phyloP scores from a whole-genome alignment of 2,797 vertebrate genomes.

The Sebastes nivosus region DNA sequence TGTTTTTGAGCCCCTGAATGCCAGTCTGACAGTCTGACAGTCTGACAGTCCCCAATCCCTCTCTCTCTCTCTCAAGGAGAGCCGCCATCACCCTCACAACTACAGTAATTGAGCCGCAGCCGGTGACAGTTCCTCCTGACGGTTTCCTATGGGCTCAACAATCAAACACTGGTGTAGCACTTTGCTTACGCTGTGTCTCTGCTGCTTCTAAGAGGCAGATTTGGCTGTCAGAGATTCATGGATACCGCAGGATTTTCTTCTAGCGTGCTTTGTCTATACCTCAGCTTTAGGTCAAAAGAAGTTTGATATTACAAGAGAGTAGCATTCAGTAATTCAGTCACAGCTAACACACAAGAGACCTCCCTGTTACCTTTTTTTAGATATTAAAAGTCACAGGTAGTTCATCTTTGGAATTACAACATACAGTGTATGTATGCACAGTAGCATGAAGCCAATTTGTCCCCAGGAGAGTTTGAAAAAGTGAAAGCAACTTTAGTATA shows the following conservation, averaged over 20 bases:
- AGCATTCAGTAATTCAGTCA: not conserved
- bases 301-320: slow-evolving; percentile 1
- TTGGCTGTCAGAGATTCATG: slow-evolving; percentile 38
- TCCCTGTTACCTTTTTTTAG: not conserved
- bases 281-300: not conserved
- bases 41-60: slow-evolving; percentile 53
- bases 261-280: not conserved
- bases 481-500: not conserved
- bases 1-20: slow-evolving; percentile 51
- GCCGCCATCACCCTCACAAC: slow-evolving; percentile 50
- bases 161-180: slow-evolving; percentile 43
- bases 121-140: slow-evolving; percentile 57
- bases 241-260: slow-evolving; percentile 28
- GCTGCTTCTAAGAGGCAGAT: slow-evolving; percentile 25
- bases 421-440: not conserved
- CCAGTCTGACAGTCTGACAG: slow-evolving; percentile 64
- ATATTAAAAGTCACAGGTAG: not conserved
- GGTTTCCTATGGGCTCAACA: slow-evolving; percentile 51
- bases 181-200: slow-evolving; percentile 23
- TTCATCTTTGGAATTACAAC: not conserved
- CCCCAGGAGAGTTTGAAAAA: not conserved
- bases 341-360: not conserved
- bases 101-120: slow-evolving; percentile 64
- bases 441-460: not conserved
- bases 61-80: slow-evolving; percentile 40